Percentiles rank a stretch among this genome's conserved stretches.
phyloP scores from a whole-genome alignment of 2,888 invertebrate genomes.

The Xestia c-nigrum region DNA sequence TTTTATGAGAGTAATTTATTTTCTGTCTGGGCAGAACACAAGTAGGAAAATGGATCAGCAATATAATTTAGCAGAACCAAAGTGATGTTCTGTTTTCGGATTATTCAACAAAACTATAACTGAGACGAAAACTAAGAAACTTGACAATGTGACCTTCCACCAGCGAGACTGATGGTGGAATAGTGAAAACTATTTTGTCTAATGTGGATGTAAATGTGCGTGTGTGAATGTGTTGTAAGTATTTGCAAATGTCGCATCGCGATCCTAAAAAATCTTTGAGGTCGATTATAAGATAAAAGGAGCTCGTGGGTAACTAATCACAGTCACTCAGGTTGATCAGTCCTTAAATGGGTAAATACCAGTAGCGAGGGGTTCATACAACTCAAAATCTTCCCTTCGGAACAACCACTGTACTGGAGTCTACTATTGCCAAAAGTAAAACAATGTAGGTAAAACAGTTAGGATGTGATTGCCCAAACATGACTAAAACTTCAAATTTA shows the following conservation, averaged over 20 bases:
- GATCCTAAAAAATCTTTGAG: neutral
- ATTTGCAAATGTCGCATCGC: neutral
- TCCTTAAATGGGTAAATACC: too few species aligned
- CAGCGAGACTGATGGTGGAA: neutral
- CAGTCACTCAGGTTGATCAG: too few species aligned
- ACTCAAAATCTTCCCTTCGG: too few species aligned
- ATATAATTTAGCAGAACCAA: neutral
- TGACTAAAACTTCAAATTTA: too few species aligned
- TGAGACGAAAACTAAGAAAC: neutral
- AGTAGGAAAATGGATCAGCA: neutral
- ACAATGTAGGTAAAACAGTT: too few species aligned
- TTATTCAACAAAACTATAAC: neutral
- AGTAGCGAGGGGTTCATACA: too few species aligned
- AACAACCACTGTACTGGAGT: too few species aligned
- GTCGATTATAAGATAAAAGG: neutral
- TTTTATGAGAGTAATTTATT: conserved; percentile 7
- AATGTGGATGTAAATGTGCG: too few species aligned
- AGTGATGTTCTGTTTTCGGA: neutral
- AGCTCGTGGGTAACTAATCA: too few species aligned
- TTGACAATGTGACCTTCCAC: neutral
- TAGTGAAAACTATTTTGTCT: neutral
- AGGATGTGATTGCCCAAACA: too few species aligned
- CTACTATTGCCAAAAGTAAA: too few species aligned
- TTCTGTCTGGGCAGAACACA: neutral
- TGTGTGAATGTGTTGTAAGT: neutral